Evolutionary conservation across 2,888 invertebrate genomes (phyloP).

Genomic region (Apoda limacodes): DNA sequence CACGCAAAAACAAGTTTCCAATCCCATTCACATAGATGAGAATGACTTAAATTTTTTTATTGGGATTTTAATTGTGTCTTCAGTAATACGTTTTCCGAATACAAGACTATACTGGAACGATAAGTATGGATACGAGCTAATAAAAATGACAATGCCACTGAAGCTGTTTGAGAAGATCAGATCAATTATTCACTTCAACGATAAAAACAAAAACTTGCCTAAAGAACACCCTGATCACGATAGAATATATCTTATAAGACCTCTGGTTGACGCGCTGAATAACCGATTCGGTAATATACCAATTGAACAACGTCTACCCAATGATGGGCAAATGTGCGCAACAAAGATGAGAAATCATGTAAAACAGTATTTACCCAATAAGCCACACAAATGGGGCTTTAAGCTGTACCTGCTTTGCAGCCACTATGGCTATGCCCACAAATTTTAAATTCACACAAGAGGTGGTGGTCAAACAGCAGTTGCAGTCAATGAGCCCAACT

Average conservation of each 20-base stretch:
- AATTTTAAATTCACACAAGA: constrained; percentile 25
- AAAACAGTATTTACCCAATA: constrained; percentile 30
- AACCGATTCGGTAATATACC: neutral
- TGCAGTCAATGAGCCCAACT: constrained; percentile 25
- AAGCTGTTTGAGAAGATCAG: constrained; percentile 3
- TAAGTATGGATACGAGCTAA: neutral
- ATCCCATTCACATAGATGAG: neutral
- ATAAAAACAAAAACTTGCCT: constrained; percentile 11
- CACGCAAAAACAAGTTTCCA: neutral
- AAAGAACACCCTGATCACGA: constrained; percentile 5
- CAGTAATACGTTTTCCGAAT: constrained; percentile 1
- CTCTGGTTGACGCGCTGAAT: constrained; percentile 1
- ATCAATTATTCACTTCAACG: constrained; percentile 13
- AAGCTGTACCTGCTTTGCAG: constrained; percentile 25
- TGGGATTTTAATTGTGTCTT: neutral
- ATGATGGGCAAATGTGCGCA: constrained; percentile 25
- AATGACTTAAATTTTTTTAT: neutral
- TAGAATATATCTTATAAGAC: constrained; percentile 3
- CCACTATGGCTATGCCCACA: no score
- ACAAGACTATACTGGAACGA: neutral
- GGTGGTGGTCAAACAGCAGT: constrained; percentile 22
- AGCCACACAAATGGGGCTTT: constrained; percentile 29
- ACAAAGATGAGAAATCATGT: constrained; percentile 19
- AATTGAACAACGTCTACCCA: constrained; percentile 13
- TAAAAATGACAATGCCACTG: constrained; percentile 1